A percentile compares a stretch with the other conserved stretches of the same genome.
phyloP scores from a whole-genome alignment of 2,888 invertebrate species.

The Matsumyia berberina region DNA sequence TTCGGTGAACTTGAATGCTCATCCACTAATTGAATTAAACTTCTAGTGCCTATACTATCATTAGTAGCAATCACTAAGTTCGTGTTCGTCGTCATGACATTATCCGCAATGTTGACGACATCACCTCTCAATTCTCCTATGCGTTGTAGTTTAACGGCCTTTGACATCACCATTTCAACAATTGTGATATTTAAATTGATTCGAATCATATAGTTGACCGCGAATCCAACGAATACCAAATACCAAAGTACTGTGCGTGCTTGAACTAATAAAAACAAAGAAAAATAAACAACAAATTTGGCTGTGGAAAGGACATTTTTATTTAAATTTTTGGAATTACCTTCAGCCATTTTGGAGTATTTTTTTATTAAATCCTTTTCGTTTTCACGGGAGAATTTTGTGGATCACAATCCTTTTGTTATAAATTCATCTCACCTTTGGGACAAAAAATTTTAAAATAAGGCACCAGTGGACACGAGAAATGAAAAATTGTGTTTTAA shows the following conservation, averaged over 20 bases:
- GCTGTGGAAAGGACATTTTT: background rate
- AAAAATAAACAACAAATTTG: background rate
- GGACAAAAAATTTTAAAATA: too few species aligned
- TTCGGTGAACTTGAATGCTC: constrained; percentile 20
- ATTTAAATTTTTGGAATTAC: constrained; percentile 27
- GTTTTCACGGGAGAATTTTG: constrained; percentile 3
- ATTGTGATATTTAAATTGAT: constrained; percentile 89
- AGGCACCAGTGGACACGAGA: too few species aligned
- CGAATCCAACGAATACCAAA: constrained; percentile 88
- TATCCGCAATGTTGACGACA: constrained; percentile 11
- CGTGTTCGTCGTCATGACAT: constrained; percentile 7
- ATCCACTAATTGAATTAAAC: constrained; percentile 61
- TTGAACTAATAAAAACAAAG: constrained; percentile 78
- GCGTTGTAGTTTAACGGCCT: constrained; percentile 45
- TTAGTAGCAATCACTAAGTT: constrained; percentile 46
- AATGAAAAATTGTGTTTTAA: too few species aligned
- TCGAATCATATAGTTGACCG: constrained; percentile 88
- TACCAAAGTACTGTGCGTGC: constrained; percentile 86
- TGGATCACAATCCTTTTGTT: background rate
- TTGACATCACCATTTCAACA: constrained; percentile 86
- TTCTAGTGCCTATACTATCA: constrained; percentile 33
- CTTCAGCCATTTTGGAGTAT: constrained; percentile 54
- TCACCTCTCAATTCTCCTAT: constrained; percentile 15
- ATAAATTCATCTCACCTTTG: constrained; percentile 25
- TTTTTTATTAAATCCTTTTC: too few species aligned